phyloP scores from a whole-genome alignment of 2,113 vertebrate genomes.

The Perca fluviatilis region DNA sequence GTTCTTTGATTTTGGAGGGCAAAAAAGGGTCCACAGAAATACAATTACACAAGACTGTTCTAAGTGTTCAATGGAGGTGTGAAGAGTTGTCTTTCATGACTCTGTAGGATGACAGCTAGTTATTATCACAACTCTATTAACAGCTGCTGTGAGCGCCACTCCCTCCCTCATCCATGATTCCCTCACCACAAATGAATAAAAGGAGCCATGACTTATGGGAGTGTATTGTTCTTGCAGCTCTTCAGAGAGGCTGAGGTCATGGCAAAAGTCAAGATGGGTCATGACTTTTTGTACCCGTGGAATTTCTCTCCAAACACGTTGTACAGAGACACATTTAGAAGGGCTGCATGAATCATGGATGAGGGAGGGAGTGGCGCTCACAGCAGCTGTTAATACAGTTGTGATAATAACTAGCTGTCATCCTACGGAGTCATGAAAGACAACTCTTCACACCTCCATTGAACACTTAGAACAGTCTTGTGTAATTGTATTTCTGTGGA shows the following conservation, averaged over 20 bases:
- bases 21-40: not conserved
- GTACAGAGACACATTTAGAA: not conserved
- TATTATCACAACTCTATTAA: slow-evolving; percentile 48
- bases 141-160: slow-evolving; percentile 40
- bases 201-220: slow-evolving; percentile 40
- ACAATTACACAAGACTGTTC: not conserved
- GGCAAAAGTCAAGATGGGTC: slow-evolving; percentile 22
- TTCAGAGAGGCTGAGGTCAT: slow-evolving; percentile 26
- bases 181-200: slow-evolving; percentile 33
- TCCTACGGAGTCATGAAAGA: slow-evolving; percentile 4
- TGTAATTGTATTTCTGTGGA: slow-evolving; percentile 1
- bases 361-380: slow-evolving; percentile 21
- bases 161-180: slow-evolving; percentile 30
- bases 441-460: slow-evolving; percentile 26
- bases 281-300: not conserved
- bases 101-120: slow-evolving; percentile 34
- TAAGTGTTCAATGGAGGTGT: slow-evolving; percentile 32
- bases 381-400: slow-evolving; percentile 45
- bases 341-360: slow-evolving; percentile 23
- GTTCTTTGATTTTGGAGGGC: not conserved
- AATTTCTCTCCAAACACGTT: slow-evolving; percentile 17
- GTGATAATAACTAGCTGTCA: slow-evolving; percentile 52
- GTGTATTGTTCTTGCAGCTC: slow-evolving; percentile 29
- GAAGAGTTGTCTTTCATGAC: slow-evolving; percentile 11
- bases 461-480: not conserved